These are phyloP conservation scores for Eolophus roseicapilla DNA, from an alignment of 2,113 vertebrate species.

Conservation along the genomic window DNA sequence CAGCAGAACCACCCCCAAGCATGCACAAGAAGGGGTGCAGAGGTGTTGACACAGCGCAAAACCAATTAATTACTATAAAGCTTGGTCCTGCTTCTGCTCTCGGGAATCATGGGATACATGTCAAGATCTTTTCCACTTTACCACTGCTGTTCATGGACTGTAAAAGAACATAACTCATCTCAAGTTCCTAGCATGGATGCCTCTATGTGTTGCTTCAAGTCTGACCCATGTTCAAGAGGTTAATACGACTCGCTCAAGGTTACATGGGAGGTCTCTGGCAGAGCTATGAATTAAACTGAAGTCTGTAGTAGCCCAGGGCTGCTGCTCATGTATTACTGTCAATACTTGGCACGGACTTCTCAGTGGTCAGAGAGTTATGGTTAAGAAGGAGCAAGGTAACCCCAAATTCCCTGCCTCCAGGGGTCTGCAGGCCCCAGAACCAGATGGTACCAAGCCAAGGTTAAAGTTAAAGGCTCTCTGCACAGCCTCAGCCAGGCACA, in stretches of 20 bases:
- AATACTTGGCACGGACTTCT: rapidly evolving
- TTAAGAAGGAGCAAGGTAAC: background rate
- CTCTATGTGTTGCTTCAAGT: background rate
- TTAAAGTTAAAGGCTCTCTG: rapidly evolving
- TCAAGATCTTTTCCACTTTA: background rate
- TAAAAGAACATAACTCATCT: background rate
- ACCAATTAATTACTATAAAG: background rate
- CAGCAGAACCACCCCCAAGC: background rate
- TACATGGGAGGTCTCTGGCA: background rate
- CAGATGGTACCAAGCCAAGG: background rate
- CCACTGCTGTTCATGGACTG: background rate
- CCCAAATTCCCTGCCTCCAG: background rate
- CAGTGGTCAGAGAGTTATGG: background rate
- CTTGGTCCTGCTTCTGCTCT: background rate
- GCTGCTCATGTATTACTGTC: background rate
- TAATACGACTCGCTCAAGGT: background rate
- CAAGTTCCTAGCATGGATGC: background rate
- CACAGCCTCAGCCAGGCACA: background rate
- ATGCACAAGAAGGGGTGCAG: background rate
- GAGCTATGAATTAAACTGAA: background rate
- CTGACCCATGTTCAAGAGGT: background rate
- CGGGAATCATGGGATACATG: background rate
- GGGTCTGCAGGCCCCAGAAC: background rate
- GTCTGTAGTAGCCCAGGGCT: background rate
- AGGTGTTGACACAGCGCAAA: background rate